Evolutionary conservation across 2,113 vertebrate species (phyloP).

Genomic region (Tachysurus vachellii): DNA sequence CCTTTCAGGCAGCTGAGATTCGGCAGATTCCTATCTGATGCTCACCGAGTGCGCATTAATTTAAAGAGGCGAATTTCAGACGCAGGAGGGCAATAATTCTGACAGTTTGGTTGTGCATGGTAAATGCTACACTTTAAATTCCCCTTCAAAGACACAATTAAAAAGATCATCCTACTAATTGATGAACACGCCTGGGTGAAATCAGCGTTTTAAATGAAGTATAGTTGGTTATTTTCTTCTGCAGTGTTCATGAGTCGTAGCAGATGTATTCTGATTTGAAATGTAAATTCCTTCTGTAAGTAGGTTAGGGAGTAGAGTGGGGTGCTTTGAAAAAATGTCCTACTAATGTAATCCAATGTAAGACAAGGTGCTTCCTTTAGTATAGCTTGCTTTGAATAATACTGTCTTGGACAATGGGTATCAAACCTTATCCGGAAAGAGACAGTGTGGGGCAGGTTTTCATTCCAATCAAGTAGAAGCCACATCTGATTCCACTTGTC

Average conservation of each 20-base stretch:
- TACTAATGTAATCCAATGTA: neutral
- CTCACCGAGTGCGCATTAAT: conserved; percentile 47
- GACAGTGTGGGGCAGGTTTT: neutral
- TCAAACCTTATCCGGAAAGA: neutral
- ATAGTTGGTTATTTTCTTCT: conserved; percentile 52
- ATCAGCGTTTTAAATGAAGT: conserved; percentile 62
- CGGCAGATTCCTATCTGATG: conserved; percentile 49
- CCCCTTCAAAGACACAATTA: conserved; percentile 65
- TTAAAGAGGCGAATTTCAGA: conserved; percentile 40
- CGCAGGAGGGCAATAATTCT: conserved; percentile 58
- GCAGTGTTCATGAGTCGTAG: conserved; percentile 49
- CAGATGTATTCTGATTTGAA: conserved; percentile 57
- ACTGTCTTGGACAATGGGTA: neutral
- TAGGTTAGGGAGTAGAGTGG: conserved; percentile 49
- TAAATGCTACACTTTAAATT: conserved; percentile 57
- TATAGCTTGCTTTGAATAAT: neutral
- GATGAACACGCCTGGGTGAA: conserved; percentile 61
- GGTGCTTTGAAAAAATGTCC: conserved; percentile 15
- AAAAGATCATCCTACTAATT: conserved; percentile 70
- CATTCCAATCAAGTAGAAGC: neutral
- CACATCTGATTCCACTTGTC: neutral
- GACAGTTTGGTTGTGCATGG: conserved; percentile 57
- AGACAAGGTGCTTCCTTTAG: neutral
- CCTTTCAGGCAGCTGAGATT: conserved; percentile 48
- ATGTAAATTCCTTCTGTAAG: conserved; percentile 59